A percentile compares a stretch with the other conserved stretches of the same genome.
Evolutionary conservation across 35 echinoderm and acorn worm species (phyloP).

Genomic region (Ophioderma brevispina): DNA sequence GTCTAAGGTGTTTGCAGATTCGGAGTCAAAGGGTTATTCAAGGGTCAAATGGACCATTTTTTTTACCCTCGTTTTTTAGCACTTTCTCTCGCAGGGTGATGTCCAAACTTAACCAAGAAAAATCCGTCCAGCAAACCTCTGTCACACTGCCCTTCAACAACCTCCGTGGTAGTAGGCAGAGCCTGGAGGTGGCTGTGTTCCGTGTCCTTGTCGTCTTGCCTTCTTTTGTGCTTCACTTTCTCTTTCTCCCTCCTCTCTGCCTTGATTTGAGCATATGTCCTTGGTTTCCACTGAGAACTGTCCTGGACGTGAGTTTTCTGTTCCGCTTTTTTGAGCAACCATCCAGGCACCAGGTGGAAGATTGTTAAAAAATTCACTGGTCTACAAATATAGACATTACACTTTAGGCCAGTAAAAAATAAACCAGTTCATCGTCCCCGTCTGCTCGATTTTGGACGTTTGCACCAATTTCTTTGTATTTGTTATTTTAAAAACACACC

Average conservation of each 20-base stretch:
- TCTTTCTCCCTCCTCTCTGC: conserved; percentile 82
- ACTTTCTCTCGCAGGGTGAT: no score
- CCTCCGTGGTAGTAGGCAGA: not conserved
- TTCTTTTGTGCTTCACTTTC: conserved; percentile 28
- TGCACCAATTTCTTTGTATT: no score
- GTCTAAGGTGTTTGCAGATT: no score
- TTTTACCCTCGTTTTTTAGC: no score
- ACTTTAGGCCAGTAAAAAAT: no score
- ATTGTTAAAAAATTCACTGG: no score
- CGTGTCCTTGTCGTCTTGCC: not conserved
- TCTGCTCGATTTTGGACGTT: no score
- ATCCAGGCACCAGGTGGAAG: conserved; percentile 95
- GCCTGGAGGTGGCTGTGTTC: not conserved
- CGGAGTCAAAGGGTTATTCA: no score
- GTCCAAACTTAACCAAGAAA: conserved; percentile 93
- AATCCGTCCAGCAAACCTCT: conserved; percentile 80
- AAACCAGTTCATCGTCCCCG: no score
- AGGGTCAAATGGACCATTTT: no score
- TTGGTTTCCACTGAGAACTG: conserved; percentile 42
- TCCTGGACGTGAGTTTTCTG: conserved; percentile 69
- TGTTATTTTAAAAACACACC: no score
- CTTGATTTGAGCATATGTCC: conserved; percentile 92
- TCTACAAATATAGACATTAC: no score
- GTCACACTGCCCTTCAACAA: conserved; percentile 38
- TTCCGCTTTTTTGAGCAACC: conserved; percentile 82